These are phyloP conservation scores for Nephrotoma guestfalica DNA, from an alignment of 2,888 invertebrate species.

Conservation along the genomic window DNA sequence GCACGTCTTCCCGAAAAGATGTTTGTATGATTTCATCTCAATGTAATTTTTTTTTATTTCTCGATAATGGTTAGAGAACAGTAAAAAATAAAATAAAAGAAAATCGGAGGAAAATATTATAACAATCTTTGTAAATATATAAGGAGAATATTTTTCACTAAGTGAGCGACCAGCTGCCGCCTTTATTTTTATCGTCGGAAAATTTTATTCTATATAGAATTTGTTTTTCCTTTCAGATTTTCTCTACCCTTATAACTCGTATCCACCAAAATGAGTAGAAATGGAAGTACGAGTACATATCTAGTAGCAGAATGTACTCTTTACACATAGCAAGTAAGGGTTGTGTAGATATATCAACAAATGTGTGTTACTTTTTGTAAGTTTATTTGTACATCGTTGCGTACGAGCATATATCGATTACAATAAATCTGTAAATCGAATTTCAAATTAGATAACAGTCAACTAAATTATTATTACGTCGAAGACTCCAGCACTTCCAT, in stretches of 20 bases:
- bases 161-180: constrained; percentile 33
- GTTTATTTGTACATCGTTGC: background rate
- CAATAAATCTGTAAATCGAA: background rate
- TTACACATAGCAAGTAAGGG: background rate
- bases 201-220: background rate
- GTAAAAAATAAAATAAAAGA: background rate
- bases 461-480: background rate
- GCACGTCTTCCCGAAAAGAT: background rate
- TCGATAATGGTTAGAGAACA: background rate
- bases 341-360: background rate
- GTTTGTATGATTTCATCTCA: background rate
- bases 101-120: background rate
- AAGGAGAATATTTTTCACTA: constrained; percentile 24
- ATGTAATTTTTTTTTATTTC: background rate
- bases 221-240: background rate
- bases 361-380: background rate
- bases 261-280: background rate
- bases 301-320: background rate
- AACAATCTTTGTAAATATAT: background rate
- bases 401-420: background rate
- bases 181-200: background rate
- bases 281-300: background rate
- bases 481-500: background rate
- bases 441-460: background rate
- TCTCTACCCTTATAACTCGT: background rate